These are phyloP conservation scores for Polyommatus icarus DNA, from an alignment of 2,888 invertebrate genomes.

Conservation along the genomic window DNA sequence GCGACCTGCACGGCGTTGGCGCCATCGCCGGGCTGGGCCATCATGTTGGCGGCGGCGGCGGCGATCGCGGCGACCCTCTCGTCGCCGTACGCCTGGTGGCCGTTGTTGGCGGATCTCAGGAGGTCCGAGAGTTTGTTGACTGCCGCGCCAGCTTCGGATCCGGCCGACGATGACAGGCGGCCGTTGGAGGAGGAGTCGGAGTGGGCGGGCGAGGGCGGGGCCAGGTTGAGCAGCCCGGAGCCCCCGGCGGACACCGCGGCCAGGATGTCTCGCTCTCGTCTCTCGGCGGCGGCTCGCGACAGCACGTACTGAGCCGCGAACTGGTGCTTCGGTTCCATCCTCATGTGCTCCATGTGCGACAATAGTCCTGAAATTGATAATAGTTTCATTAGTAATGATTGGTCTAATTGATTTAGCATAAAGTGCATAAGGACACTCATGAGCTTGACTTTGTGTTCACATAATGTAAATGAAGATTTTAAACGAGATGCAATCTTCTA, in stretches of 20 bases:
- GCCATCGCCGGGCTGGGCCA: slow-evolving; percentile 81
- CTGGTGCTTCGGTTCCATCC: slow-evolving; percentile 97
- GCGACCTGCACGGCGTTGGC: slow-evolving; percentile 86
- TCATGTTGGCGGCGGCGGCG: slow-evolving; percentile 82
- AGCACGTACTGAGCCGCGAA: slow-evolving; percentile 97
- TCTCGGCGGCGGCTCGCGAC: slow-evolving; percentile 93
- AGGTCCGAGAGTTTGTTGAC: slow-evolving; percentile 82
- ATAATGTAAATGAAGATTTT: background rate
- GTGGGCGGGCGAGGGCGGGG: slow-evolving; percentile 91
- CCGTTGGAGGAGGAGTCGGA: slow-evolving; percentile 93
- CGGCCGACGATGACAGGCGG: slow-evolving; percentile 88
- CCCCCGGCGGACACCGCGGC: slow-evolving; percentile 84
- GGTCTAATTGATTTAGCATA: background rate
- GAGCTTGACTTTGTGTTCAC: background rate
- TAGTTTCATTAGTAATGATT: background rate
- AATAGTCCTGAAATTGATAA: slow-evolving; percentile 85
- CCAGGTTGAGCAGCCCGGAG: slow-evolving; percentile 84
- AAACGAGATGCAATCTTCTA: background rate
- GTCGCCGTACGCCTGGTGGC: slow-evolving; percentile 83
- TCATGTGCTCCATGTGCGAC: slow-evolving; percentile 97
- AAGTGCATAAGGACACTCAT: background rate
- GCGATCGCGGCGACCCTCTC: slow-evolving; percentile 87
- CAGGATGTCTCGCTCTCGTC: slow-evolving; percentile 90
- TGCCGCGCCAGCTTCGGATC: slow-evolving; percentile 85
- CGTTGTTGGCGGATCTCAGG: slow-evolving; percentile 83